A percentile compares a stretch with the other conserved stretches of the same genome.
phyloP scores from a whole-genome alignment of 2,113 vertebrate genomes.

The Thamnophis sirtalis region DNA sequence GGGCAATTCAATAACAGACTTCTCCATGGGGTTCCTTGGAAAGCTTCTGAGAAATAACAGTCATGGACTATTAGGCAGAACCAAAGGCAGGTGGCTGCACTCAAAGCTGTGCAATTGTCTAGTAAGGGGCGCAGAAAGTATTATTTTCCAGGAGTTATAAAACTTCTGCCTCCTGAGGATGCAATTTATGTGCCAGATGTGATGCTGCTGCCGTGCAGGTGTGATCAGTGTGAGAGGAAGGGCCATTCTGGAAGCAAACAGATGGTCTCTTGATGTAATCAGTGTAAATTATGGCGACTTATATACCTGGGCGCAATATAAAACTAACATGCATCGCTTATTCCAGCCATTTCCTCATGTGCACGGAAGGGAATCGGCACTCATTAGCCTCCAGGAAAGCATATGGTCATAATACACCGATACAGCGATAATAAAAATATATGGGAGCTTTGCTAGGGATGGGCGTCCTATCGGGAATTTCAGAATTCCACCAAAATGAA shows the following conservation, averaged over 20 bases:
- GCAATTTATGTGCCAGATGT: constrained; percentile 4
- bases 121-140: background rate
- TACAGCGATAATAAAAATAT: constrained; percentile 52
- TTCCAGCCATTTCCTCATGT: constrained; percentile 17
- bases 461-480: constrained; percentile 36
- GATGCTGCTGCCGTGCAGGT: constrained; percentile 50
- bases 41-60: background rate
- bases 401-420: constrained; percentile 39
- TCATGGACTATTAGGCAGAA: background rate
- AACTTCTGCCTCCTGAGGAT: constrained; percentile 3
- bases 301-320: background rate
- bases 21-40: background rate
- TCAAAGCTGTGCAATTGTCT: background rate
- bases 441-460: constrained; percentile 30
- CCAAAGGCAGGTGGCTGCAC: constrained; percentile 10
- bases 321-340: constrained; percentile 44
- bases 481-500: constrained; percentile 51
- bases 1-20: background rate
- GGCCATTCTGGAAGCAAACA: constrained; percentile 22
- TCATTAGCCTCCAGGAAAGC: constrained; percentile 24
- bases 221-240: constrained; percentile 37
- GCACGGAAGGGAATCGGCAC: constrained; percentile 41
- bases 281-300: constrained; percentile 41
- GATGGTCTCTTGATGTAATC: constrained; percentile 26
- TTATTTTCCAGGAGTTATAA: background rate